Evolutionary conservation across 1,140 invertebrate genomes (phyloP), one percentile per base, ranked within the genome.

Genomic region (Diploscapter pachys): DNA sequence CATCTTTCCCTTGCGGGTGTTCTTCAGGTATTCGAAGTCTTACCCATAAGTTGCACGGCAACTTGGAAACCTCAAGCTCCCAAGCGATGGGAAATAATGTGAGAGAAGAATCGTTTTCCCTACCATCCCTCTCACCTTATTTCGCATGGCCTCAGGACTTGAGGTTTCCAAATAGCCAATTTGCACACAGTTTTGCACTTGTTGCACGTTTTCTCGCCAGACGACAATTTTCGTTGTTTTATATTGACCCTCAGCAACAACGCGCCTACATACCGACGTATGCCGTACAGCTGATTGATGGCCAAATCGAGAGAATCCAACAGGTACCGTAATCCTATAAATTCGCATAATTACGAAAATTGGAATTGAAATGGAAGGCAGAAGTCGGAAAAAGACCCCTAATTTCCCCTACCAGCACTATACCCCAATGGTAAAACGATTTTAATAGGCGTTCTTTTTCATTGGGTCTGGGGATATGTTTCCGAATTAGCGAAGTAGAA

Each of bases 271-370:
- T 66, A 48, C 76, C 76, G 49, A 73, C 76, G 51, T 78, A 73
- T 56, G 78, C 77, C n/a, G 59, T 71, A 55, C 78, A 79, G 61
- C 53, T 79, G 54, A 75, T 79, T 13, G 71, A 72, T 52, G 78
- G 78, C 57, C 69, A 63, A 52, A 62, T 79, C 2, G 53, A 77
- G 59, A 56, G 76, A 54, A 66, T 79, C 65, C 78, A 79, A 51
- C 65, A 78, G 55, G 78, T 79, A 5, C 48, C 31, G n/a, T 53
- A 49, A 31, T n/a, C 13, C 49, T 0, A 61, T 49, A 13, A 50
- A 5, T 64, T 8, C 3, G 6, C 31, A 62, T 49, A 63, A 48
- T 63, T 66, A 51, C 13, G 9, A 31, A 8, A 6, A 9, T 13
- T 73, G 31, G 64, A 63, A 53, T 49, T 11, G 64, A 63, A 63